Evolutionary conservation across 1,140 invertebrate species (phyloP).

Genomic region (Eriocheir sinensis): DNA sequence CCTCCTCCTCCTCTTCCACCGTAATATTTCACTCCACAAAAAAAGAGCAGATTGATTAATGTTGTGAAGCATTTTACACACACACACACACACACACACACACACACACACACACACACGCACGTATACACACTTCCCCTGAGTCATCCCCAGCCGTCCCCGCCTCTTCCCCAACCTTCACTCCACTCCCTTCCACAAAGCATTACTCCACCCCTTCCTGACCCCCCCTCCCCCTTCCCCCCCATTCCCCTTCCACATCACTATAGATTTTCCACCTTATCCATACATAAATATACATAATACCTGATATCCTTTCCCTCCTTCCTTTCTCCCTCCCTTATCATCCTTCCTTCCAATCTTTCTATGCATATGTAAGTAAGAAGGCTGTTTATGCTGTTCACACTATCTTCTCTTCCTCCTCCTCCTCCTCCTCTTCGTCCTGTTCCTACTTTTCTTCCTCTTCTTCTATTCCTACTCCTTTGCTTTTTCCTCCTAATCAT

Average conservation of each 20-base stretch:
- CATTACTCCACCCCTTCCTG: neutral
- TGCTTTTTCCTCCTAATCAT: neutral
- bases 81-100: conserved; percentile 48
- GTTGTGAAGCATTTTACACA: neutral
- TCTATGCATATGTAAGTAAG: neutral
- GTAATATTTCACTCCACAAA: neutral
- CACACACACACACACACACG: conserved; percentile 52
- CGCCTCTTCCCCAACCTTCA: neutral
- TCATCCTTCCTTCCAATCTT: too few species aligned
- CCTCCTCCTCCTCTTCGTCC: neutral
- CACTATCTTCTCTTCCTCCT: neutral
- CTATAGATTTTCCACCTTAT: neutral
- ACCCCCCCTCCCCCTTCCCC: neutral
- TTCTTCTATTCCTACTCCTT: neutral
- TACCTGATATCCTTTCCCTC: neutral
- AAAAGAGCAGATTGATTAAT: neutral
- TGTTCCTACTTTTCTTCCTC: neutral
- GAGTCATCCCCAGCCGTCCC: neutral
- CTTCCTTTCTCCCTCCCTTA: too few species aligned
- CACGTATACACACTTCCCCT: neutral
- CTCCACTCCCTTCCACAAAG: neutral
- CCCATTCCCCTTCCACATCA: neutral
- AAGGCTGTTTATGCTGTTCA: neutral
- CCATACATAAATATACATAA: neutral
- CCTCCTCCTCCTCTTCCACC: neutral